Evolutionary conservation across 2,888 invertebrate species (phyloP), one percentile per base, ranked within the genome.

Genomic region (Drosophila bunnanda): DNA sequence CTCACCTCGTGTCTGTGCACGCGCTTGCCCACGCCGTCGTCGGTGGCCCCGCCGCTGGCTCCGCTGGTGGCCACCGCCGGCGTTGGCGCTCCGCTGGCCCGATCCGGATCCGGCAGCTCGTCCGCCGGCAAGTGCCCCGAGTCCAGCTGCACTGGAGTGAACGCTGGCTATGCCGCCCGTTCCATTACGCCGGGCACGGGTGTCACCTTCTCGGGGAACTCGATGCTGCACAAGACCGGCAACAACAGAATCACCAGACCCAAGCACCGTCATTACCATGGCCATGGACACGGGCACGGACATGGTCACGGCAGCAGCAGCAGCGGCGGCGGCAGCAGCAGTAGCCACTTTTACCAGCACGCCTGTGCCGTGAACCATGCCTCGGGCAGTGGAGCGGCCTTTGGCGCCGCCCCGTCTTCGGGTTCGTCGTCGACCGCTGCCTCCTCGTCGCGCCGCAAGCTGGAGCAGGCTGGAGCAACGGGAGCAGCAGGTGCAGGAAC

Each of bases 1-100:
- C 77, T 93, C 30, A 93, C 93, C 8, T 93, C 93, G 39, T 93
- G 93, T 67, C 80, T 93, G 25, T 93, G 93, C 76, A 92, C 74
- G 13, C 46, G 70, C 13, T 71, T 75, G 39, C 56, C 66, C n/a
- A 46, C 72, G 20, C 54, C 64, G 8, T 25, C 65, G 25, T 53
- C 39, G 28, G 70, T 55, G 36, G 76, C 41, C 10, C 64, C 59
- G 20, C 59, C 52, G 20, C 59, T 34, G 41, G 39, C 64, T 15
- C 15, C 62, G 2, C 17, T 32, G 12, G 61, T 50, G n/a, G 25
- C 50, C 2, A 13, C 41, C 9, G 41, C 39, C 12, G 39, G 39
- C 12, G 39, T 41, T 41, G 39, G 39, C 39, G 28, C 50, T 0
- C 50, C 64, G 1, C 22, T 43, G 34, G 8, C 64, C 41, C 20